Conservation (phyloP, 2,888 invertebrate genomes). For the Cybosia mesomella region DNA sequence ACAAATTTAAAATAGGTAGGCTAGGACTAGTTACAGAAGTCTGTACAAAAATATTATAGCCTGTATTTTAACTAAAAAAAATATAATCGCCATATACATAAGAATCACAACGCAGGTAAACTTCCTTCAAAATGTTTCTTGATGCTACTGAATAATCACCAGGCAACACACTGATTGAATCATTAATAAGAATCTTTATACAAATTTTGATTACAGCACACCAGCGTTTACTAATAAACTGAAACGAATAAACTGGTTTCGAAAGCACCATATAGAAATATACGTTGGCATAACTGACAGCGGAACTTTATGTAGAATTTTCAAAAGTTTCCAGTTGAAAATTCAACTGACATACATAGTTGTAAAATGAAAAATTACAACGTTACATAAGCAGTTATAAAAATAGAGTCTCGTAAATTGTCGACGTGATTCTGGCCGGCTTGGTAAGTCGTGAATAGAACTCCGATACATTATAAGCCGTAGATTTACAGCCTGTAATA, state of each 20-base stretch:
- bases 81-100: too few relatives aligned
- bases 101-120: too few relatives aligned
- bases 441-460: conserved; percentile 49
- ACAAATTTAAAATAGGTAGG: too few relatives aligned
- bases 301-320: conserved; percentile 1
- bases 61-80: too few relatives aligned
- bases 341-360: conserved; percentile 24
- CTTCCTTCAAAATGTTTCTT: background rate
- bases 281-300: conserved; percentile 1
- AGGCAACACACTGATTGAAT: background rate
- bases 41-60: too few relatives aligned
- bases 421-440: conserved; percentile 39
- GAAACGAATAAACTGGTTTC: conserved; percentile 18
- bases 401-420: conserved; percentile 62
- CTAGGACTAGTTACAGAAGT: too few relatives aligned
- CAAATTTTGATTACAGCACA: background rate
- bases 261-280: background rate
- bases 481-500: conserved; percentile 73
- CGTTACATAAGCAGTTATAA: conserved; percentile 50
- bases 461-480: conserved; percentile 72
- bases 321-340: conserved; percentile 23
- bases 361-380: conserved; percentile 47
- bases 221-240: background rate
- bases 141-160: background rate
- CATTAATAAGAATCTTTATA: background rate